These are phyloP conservation scores for Drosophila rubida DNA, from an alignment of 2,888 invertebrate genomes.

Conservation along the genomic window DNA sequence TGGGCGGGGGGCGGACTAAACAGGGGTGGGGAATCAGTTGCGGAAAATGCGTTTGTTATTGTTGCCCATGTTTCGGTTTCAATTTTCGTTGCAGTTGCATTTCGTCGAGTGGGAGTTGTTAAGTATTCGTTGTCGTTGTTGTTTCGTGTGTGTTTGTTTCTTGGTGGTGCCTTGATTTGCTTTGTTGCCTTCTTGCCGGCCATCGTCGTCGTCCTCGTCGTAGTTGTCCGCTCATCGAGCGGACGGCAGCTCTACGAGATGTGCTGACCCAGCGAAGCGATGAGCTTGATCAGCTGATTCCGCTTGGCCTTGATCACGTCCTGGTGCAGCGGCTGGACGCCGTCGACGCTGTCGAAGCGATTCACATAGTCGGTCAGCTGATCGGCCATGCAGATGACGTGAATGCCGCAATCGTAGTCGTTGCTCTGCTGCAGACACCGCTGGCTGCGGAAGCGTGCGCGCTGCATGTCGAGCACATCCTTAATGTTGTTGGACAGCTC, in stretches of 20 bases:
- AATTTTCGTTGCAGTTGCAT: neutral
- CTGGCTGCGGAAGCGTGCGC: slow-evolving; percentile 85
- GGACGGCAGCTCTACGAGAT: slow-evolving; percentile 43
- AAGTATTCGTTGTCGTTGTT: too few relatives aligned
- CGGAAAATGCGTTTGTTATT: slow-evolving; percentile 31
- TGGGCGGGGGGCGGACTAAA: neutral
- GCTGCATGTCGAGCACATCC: slow-evolving; percentile 80
- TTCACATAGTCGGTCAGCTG: slow-evolving; percentile 82
- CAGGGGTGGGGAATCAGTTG: neutral
- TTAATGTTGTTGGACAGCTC: slow-evolving; percentile 87
- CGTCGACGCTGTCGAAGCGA: slow-evolving; percentile 78
- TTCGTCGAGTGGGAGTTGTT: neutral
- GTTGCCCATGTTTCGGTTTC: neutral
- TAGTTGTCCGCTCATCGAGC: too few relatives aligned
- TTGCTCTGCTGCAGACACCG: slow-evolving; percentile 91
- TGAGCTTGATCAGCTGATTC: slow-evolving; percentile 87
- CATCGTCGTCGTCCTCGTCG: too few relatives aligned
- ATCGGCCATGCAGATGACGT: slow-evolving; percentile 93
- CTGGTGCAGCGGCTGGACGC: slow-evolving; percentile 83
- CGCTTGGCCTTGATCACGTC: slow-evolving; percentile 87
- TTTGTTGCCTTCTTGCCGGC: too few relatives aligned
- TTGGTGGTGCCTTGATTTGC: too few relatives aligned
- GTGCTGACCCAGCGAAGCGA: slow-evolving; percentile 85
- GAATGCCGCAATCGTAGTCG: slow-evolving; percentile 95
- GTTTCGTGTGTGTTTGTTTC: neutral